Evolutionary conservation across 2,888 invertebrate genomes (phyloP).

Genomic region (Lithodes maja): DNA sequence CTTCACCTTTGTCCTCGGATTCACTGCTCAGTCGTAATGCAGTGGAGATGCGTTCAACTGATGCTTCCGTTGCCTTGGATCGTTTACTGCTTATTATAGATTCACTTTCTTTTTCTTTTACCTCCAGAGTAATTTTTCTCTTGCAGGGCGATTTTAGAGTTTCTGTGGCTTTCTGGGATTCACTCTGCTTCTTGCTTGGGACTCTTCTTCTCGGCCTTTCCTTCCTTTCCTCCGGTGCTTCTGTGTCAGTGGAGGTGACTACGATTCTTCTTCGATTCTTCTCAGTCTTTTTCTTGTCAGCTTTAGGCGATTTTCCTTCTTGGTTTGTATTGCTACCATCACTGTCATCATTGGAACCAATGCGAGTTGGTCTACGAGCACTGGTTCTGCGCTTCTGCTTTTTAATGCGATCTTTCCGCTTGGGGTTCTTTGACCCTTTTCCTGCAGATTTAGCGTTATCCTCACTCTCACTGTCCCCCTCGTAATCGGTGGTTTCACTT

Average conservation of each 20-base stretch:
- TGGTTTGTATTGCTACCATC: not conserved
- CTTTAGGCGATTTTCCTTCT: not conserved
- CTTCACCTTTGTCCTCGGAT: too few relatives aligned
- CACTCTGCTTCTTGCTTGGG: too few relatives aligned
- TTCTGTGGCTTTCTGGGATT: not conserved
- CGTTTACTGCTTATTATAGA: too few relatives aligned
- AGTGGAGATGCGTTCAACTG: too few relatives aligned
- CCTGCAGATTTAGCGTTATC: not conserved
- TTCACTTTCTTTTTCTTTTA: too few relatives aligned
- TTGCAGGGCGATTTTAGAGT: not conserved
- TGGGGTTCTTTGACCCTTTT: not conserved
- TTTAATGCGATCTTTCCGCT: not conserved
- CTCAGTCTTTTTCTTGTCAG: too few relatives aligned
- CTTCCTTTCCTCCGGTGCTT: not conserved
- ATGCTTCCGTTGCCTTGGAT: too few relatives aligned
- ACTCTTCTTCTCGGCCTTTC: not conserved
- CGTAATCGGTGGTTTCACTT: not conserved
- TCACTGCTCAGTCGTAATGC: too few relatives aligned
- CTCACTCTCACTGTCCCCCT: constrained; percentile 13
- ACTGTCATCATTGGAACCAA: not conserved
- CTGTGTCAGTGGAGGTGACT: not conserved
- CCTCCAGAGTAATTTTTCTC: not conserved
- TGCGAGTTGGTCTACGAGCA: not conserved
- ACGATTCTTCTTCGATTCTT: too few relatives aligned
- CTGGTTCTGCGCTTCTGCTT: not conserved